Base-by-base conservation (phyloP, 2,888 invertebrate genomes). In the Drosophila formosana region DNA sequence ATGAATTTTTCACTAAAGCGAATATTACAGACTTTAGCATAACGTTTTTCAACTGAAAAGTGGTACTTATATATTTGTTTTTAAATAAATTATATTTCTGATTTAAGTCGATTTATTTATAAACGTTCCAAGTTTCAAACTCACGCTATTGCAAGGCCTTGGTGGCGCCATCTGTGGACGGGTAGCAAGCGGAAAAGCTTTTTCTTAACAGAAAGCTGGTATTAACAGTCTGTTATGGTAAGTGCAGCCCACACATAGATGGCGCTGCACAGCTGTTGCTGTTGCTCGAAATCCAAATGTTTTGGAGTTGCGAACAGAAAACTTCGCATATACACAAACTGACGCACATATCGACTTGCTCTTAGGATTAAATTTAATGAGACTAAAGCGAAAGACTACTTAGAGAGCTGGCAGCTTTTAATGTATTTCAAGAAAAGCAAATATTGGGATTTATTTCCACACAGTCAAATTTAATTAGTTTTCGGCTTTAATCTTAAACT, bases 151-250 rank as follows among this genome's bases (percentile, higher is more conserved):
- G 4, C 6, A 3, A 5, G 4, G n/a, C 30, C n/a, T 26, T 18
- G 18, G 13, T 13, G 3, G 73, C 61, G 72, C 69, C 75, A 57
- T 53, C 72, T 72, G 9, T 75, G 7, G 62, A 18, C 0, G 8
- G 34, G 45, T 50, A 41, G 72, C 6, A 1, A 1, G 0, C 0
- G 0, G 1, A 4, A 1, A 0, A 37, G 8, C 11, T 43, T 11
- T 43, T 6, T 0, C 1, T 9, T 9, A 43, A 32, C 41, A 41
- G 8, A 11, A 26, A 9, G 46, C 70, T 9, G 5, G n/a, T 5
- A 11, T 9, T 34, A 34, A 34, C 34, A 34, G 34, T 11, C 8
- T 39, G 32, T 45, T 5, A 25, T 7, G 13, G 0, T 1, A 18
- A 8, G 0, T 18, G 37, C 5, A 25, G 4, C 2, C 43, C 7